A percentile compares a stretch with the other conserved stretches of the same genome.
phyloP scores from a whole-genome alignment of 2,797 vertebrate genomes.

The Sebastes diploproa region DNA sequence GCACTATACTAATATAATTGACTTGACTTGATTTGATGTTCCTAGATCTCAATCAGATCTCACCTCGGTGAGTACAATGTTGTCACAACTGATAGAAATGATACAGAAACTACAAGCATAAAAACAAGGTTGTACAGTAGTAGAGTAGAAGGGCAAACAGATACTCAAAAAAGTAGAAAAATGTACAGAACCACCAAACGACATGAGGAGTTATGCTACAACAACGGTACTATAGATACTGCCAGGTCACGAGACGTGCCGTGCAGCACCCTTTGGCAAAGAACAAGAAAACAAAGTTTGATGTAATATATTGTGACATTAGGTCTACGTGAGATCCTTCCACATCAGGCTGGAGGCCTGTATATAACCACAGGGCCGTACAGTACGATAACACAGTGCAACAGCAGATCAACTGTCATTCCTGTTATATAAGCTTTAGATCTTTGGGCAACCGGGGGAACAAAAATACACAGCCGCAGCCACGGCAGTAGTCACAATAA shows the following conservation, averaged over 20 bases:
- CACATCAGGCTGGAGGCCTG: conserved; percentile 46
- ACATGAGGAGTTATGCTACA: not conserved
- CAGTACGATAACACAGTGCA: conserved; percentile 40
- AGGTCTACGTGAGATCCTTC: conserved; percentile 46
- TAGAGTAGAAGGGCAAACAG: not conserved
- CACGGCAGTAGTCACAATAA: conserved; percentile 59
- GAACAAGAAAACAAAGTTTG: conserved; percentile 47
- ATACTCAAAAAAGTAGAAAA: not conserved
- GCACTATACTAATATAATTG: too few species aligned
- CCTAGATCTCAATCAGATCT: not conserved
- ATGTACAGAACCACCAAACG: not conserved
- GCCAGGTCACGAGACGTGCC: conserved; percentile 30
- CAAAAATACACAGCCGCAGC: conserved; percentile 46
- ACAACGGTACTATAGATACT: not conserved
- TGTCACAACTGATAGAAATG: not conserved
- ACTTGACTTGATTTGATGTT: too few species aligned
- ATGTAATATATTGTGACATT: conserved; percentile 66
- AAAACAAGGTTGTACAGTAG: not conserved
- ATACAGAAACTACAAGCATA: not conserved
- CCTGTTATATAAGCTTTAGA: conserved; percentile 62
- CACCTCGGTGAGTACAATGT: not conserved
- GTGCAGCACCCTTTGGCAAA: conserved; percentile 53
- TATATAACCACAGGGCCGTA: conserved; percentile 41
- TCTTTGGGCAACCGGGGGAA: conserved; percentile 42
- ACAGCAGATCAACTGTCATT: conserved; percentile 53